Evolutionary conservation across 2,113 vertebrate species (phyloP).

Genomic region (Mustela nigripes): DNA sequence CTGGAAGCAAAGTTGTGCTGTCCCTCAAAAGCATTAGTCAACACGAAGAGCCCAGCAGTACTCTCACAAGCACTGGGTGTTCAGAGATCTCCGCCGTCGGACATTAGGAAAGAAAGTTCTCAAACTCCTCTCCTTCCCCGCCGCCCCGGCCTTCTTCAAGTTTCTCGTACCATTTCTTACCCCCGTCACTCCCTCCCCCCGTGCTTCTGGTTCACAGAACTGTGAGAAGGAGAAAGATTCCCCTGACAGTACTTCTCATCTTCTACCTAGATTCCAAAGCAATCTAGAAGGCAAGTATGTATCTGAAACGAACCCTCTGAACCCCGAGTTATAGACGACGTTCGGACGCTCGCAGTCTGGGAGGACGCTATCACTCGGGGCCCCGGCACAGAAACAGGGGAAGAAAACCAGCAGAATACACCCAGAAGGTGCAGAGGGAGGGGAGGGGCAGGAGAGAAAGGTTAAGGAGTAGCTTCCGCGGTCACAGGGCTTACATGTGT

Average conservation of each 20-base stretch:
- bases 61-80: background rate
- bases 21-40: background rate
- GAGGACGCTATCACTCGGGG: background rate
- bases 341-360: background rate
- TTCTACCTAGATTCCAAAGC: background rate
- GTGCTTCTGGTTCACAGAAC: background rate
- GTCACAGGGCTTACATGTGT: background rate
- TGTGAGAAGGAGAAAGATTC: background rate
- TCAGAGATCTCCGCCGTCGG: background rate
- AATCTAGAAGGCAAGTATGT: background rate
- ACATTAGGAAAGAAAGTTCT: background rate
- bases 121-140: background rate
- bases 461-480: background rate
- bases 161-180: background rate
- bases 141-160: too few species aligned
- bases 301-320: background rate
- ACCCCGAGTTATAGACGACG: background rate
- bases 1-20: background rate
- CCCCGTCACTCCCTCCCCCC: too few species aligned
- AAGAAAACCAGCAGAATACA: background rate
- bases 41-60: background rate
- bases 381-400: background rate
- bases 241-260: background rate
- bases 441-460: background rate
- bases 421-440: background rate